phyloP scores from a whole-genome alignment of 2,888 invertebrate species.

The Apotomis capreana region DNA sequence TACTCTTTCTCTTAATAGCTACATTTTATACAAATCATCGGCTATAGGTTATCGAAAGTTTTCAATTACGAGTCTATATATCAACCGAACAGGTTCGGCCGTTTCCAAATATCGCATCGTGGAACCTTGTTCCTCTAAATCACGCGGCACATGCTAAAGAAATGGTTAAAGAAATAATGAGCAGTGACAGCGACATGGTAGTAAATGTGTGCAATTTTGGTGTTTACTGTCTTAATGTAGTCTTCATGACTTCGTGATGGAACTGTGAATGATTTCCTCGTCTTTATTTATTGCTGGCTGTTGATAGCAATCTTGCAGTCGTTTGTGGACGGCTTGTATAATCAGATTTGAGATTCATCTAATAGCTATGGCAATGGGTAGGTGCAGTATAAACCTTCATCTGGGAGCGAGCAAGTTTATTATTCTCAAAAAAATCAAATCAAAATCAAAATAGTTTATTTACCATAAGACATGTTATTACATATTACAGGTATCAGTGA shows the following conservation, averaged over 20 bases:
- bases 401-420: background rate
- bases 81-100: slow-evolving; percentile 29
- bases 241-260: slow-evolving; percentile 19
- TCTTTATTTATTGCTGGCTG: slow-evolving; percentile 12
- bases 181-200: slow-evolving; percentile 6
- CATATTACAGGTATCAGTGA: too few relatives aligned
- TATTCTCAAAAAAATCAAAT: too few relatives aligned
- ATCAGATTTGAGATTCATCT: slow-evolving; percentile 4
- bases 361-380: background rate
- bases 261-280: slow-evolving; percentile 9
- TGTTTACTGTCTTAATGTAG: slow-evolving; percentile 11
- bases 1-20: slow-evolving; percentile 6
- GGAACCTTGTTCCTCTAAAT: slow-evolving; percentile 4
- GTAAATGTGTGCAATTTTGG: background rate
- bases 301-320: slow-evolving; percentile 21
- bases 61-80: slow-evolving; percentile 34
- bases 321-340: background rate
- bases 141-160: background rate
- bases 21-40: slow-evolving; percentile 21
- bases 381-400: background rate
- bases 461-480: too few relatives aligned
- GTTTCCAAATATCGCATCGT: background rate
- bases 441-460: too few relatives aligned
- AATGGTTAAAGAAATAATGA: background rate
- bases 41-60: slow-evolving; percentile 35